phyloP scores from a whole-genome alignment of 1,140 invertebrate species.

The Drosophila kanapiae region DNA sequence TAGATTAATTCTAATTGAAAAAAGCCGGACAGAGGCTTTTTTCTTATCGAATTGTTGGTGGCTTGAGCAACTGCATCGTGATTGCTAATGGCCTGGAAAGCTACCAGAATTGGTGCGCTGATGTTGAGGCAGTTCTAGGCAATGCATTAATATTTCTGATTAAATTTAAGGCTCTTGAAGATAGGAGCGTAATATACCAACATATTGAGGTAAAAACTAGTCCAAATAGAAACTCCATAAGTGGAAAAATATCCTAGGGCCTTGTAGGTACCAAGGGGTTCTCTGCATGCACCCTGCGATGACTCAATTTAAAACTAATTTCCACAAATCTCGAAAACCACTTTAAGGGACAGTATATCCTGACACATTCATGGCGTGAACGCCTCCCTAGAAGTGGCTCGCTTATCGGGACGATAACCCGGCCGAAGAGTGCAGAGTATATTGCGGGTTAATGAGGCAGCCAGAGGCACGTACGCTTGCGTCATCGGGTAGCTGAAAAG shows the following conservation, averaged over 20 bases:
- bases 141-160: neutral
- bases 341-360: slow-evolving; percentile 16
- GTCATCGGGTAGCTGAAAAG: slow-evolving; percentile 30
- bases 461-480: slow-evolving; percentile 37
- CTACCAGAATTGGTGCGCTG: slow-evolving; percentile 4
- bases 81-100: slow-evolving; percentile 33
- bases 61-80: slow-evolving; percentile 12
- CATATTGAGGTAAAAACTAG: no score
- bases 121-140: neutral
- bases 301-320: slow-evolving; percentile 17
- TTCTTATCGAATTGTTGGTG: slow-evolving; percentile 21
- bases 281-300: neutral
- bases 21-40: slow-evolving; percentile 8
- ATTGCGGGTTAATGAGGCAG: slow-evolving; percentile 30
- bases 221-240: neutral
- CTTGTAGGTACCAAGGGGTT: neutral
- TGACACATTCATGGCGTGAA: slow-evolving; percentile 5
- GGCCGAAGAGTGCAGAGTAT: slow-evolving; percentile 17
- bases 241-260: neutral
- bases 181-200: no score
- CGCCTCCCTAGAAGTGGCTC: slow-evolving; percentile 7
- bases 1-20: slow-evolving; percentile 53
- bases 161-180: neutral
- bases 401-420: slow-evolving; percentile 38
- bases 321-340: slow-evolving; percentile 19